phyloP scores from a whole-genome alignment of 1,140 invertebrate genomes.

The Agrypnia vestita region DNA sequence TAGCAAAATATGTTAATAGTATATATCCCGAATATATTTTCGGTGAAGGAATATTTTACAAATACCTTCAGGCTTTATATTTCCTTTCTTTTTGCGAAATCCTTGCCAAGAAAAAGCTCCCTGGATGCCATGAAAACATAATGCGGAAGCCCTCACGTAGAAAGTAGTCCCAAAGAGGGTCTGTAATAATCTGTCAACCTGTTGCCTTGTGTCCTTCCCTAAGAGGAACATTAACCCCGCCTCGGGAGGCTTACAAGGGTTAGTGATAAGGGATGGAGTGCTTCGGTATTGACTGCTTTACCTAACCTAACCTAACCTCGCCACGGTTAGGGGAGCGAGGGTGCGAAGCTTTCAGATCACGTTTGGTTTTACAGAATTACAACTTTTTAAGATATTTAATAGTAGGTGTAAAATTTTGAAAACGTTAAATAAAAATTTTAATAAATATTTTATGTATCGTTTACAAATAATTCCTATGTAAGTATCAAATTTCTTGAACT shows the following conservation, averaged over 20 bases:
- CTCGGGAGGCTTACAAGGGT: slow-evolving; percentile 29
- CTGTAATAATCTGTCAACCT: slow-evolving; percentile 38
- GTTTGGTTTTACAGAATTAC: too few species aligned
- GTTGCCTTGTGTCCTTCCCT: slow-evolving; percentile 26
- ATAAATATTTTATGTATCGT: too few species aligned
- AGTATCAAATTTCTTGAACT: too few species aligned
- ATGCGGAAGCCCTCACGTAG: slow-evolving; percentile 18
- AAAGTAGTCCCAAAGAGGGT: slow-evolving; percentile 32
- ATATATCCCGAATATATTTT: too few species aligned
- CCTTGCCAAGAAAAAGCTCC: slow-evolving; percentile 23
- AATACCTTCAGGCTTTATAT: not conserved
- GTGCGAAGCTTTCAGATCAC: not conserved
- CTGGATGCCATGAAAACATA: slow-evolving; percentile 33
- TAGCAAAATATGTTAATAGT: too few species aligned
- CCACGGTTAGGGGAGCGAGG: not conserved
- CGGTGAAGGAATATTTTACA: too few species aligned
- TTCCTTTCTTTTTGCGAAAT: not conserved
- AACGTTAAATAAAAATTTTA: too few species aligned
- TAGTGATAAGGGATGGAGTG: slow-evolving; percentile 14
- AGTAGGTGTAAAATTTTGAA: too few species aligned
- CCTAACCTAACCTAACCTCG: slow-evolving; percentile 18
- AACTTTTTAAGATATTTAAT: too few species aligned
- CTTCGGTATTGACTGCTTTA: slow-evolving; percentile 13
- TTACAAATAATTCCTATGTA: too few species aligned
- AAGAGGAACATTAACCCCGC: slow-evolving; percentile 35